Conservation (phyloP, 2,113 vertebrate genomes). For the Cynopterus brachyotis region DNA sequence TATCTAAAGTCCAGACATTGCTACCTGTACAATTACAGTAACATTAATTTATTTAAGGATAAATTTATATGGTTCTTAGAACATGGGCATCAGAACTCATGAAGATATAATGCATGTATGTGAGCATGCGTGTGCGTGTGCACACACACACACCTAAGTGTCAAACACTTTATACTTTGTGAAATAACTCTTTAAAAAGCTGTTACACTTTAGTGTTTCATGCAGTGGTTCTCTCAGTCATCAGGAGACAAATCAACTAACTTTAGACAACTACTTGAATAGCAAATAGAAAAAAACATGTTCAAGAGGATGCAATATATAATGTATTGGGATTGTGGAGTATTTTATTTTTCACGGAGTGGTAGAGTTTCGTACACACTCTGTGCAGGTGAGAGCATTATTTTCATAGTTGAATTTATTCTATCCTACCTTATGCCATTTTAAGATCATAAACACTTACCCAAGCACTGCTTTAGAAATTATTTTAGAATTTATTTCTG, state of each 20-base stretch:
- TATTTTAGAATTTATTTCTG: conserved; percentile 61
- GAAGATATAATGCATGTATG: background rate
- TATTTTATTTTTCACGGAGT: conserved; percentile 28
- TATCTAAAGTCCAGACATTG: background rate
- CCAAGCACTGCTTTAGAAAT: conserved; percentile 2
- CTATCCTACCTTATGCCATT: background rate
- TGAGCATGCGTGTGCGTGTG: background rate
- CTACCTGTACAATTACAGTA: background rate
- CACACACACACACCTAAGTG: background rate
- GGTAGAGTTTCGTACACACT: background rate
- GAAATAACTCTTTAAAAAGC: conserved; percentile 45
- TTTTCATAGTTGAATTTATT: conserved; percentile 8
- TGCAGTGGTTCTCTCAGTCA: background rate
- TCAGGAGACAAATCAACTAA: conserved; percentile 35
- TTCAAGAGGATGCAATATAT: background rate
- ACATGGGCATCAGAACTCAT: background rate
- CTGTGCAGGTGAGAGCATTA: background rate
- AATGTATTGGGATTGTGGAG: background rate
- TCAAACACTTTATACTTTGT: conserved; percentile 21
- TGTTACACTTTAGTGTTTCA: conserved; percentile 9
- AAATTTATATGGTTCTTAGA: background rate
- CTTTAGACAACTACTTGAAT: background rate
- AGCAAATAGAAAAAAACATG: background rate
- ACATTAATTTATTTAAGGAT: background rate
- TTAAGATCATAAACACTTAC: conserved; percentile 20